Base-by-base conservation (phyloP, 2,113 vertebrate species). In the Entosphenus tridentatus region DNA sequence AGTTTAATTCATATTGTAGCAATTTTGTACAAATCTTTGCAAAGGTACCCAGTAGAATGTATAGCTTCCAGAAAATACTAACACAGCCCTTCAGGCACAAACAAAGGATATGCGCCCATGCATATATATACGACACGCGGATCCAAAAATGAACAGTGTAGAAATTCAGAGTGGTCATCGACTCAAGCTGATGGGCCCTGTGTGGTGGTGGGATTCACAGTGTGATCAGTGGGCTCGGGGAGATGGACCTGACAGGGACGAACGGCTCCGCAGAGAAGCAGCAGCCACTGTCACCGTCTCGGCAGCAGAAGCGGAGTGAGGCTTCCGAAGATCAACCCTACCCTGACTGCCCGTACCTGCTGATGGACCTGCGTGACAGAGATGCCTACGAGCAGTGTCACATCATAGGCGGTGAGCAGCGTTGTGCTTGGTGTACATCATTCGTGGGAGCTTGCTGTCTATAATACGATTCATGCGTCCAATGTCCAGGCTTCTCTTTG, bases 201-300 rank as follows among this genome's bases (percentile, higher is more conserved):
- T 10, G 58, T 68, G 57, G 11, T 18, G 71, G 57, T n/a, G 2
- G 18, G 55, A 72, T 68, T 59, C 67, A 10, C 71, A 96, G 90
- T 3, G 83, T 97, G 55, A 92, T 97, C 73, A 90, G 84, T 1
- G 91, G 93, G 0, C 80, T 96, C 1, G 93, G 91, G 2, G 93
- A 97, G 71, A 70, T 93, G 79, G 89, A 87, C 72, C 39, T 88
- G 2, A 81, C 86, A 62, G 81, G 78, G 74, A 76, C 74, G 2
- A 39, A 39, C 39, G 39, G 39, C 39, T 18, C 21, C 10, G 62
- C 21, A 18, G 21, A 65, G 62, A 18, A 65, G 62, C 62, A n/a
- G 10, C n/a, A 65, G 21, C 9, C 21, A 16, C 62, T 18, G n/a
- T 18, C 62, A 2, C 21, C 62, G n/a, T 18, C 62, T 18, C 62